A percentile compares a stretch with the other conserved stretches of the same genome.
phyloP scores from a whole-genome alignment of 2,888 invertebrate species.

The Euplagia quadripunctaria region DNA sequence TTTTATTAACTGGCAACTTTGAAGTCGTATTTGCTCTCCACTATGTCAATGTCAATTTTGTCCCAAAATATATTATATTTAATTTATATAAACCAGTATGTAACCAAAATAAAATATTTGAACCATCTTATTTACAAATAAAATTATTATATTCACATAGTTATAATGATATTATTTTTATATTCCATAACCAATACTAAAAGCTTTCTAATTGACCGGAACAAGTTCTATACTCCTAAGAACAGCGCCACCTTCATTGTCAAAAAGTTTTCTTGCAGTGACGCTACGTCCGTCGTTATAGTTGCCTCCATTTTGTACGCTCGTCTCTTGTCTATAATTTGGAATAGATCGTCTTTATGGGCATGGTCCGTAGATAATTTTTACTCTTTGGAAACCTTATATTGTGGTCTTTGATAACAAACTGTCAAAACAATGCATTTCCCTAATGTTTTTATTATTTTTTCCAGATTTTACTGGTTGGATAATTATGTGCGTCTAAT shows the following conservation, averaged over 20 bases:
- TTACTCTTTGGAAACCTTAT: conserved; percentile 82
- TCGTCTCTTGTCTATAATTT: conserved; percentile 85
- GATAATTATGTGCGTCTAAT: conserved; percentile 69
- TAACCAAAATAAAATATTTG: not conserved
- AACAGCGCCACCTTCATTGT: conserved; percentile 38
- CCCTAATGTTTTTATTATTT: conserved; percentile 59
- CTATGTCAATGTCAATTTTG: not conserved
- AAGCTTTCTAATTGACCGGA: conserved; percentile 25
- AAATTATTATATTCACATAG: not conserved
- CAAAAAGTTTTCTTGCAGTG: conserved; percentile 29
- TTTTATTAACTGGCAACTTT: not conserved
- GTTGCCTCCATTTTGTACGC: conserved; percentile 78
- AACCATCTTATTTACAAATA: not conserved
- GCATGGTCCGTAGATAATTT: conserved; percentile 87
- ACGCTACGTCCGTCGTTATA: conserved; percentile 51
- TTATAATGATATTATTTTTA: not conserved
- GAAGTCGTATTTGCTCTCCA: no score
- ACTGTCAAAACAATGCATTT: conserved; percentile 79
- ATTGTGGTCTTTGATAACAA: conserved; percentile 78
- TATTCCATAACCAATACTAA: not conserved
- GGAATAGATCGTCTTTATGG: conserved; percentile 84
- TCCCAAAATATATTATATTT: not conserved
- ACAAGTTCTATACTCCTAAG: conserved; percentile 8
- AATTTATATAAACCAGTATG: not conserved
- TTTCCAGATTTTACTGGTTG: conserved; percentile 74